Evolutionary conservation across 2,888 invertebrate species (phyloP).

Genomic region (Brachypterus glaber): DNA sequence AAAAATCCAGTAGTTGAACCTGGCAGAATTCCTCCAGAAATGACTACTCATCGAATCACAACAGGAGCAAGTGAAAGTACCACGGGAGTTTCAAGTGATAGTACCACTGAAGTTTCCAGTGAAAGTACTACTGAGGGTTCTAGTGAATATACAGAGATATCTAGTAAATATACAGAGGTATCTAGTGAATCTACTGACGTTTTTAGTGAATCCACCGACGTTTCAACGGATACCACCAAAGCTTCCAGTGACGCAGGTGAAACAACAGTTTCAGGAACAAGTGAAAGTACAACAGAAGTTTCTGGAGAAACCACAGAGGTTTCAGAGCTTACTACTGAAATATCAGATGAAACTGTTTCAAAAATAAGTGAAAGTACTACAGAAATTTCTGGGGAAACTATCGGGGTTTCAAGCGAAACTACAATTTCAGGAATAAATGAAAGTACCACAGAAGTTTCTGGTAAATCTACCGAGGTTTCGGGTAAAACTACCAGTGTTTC

Average conservation of each 20-base stretch:
- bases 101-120: conserved; percentile 11
- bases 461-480: conserved; percentile 10
- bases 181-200: conserved; percentile 5
- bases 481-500: conserved; percentile 5
- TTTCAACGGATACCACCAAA: conserved; percentile 18
- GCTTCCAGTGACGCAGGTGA: conserved; percentile 13
- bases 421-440: conserved; percentile 11
- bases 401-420: conserved; percentile 14
- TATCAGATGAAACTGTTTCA: conserved; percentile 10
- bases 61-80: conserved; percentile 20
- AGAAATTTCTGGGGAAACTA: conserved; percentile 17
- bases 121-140: conserved; percentile 16
- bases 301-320: no score
- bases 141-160: conserved; percentile 11
- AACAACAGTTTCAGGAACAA: conserved; percentile 6
- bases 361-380: conserved; percentile 10
- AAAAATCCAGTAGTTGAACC: conserved; percentile 19
- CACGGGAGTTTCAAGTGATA: conserved; percentile 15
- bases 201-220: conserved; percentile 13
- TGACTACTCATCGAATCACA: conserved; percentile 1
- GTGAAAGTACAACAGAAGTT: conserved; percentile 13
- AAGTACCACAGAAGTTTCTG: conserved; percentile 17
- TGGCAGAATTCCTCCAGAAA: conserved; percentile 13
- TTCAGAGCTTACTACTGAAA: no score
- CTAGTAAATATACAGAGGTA: conserved; percentile 9